Conservation (phyloP, 2,888 invertebrate genomes). For the Parthenolecanium corni region DNA sequence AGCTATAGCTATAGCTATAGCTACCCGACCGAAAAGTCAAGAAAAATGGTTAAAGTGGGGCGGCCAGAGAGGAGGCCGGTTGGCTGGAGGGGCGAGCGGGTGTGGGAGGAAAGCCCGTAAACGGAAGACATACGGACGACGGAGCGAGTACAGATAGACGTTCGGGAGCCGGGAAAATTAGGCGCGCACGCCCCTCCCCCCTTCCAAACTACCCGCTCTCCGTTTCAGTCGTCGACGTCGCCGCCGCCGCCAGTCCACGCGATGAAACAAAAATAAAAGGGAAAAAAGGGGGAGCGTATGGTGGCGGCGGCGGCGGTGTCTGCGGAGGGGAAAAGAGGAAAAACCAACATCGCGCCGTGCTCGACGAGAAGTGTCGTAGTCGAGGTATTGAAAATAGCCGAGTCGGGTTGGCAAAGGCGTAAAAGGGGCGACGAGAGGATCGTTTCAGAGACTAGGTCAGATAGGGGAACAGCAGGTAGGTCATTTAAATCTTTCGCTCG, state of each 20-base stretch:
- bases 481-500: conserved; percentile 28
- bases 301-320: conserved; percentile 10
- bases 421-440: background rate
- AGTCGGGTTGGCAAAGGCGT: background rate
- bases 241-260: no score
- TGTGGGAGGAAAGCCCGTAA: conserved; percentile 4
- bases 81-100: no score
- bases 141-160: conserved; percentile 17
- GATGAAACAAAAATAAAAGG: no score
- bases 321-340: conserved; percentile 10
- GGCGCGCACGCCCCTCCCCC: background rate
- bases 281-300: background rate
- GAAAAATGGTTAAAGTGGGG: no score
- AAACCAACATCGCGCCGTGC: background rate
- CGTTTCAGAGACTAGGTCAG: conserved; percentile 20
- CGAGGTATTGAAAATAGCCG: background rate
- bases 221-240: no score
- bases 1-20: no score
- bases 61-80: no score
- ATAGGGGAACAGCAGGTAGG: conserved; percentile 28
- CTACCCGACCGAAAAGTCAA: no score
- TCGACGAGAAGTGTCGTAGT: background rate
- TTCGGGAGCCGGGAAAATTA: conserved; percentile 28
- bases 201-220: no score
- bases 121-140: conserved; percentile 29